Conservation (phyloP, 2,888 invertebrate genomes). For the Pycnomerus fuliginosus region DNA sequence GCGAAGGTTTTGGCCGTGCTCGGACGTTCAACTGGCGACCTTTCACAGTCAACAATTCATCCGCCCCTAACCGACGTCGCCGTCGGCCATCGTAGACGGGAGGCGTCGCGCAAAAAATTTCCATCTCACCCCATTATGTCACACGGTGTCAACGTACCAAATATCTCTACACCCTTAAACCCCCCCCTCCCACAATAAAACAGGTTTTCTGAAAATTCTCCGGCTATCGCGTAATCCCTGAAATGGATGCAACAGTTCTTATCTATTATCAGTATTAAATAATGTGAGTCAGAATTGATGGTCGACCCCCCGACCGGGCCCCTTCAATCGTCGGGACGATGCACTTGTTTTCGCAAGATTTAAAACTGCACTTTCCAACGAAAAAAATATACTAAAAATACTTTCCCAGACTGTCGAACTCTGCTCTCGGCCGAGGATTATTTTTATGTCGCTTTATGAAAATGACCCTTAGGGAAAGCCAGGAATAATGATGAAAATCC, state of each 20-base stretch:
- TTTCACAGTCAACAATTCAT: constrained; percentile 38
- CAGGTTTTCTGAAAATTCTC: constrained; percentile 3
- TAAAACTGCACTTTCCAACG: constrained; percentile 34
- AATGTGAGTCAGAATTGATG: constrained; percentile 27
- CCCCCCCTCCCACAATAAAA: too few species aligned
- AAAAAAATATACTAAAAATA: constrained; percentile 44
- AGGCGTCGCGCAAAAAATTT: constrained; percentile 32
- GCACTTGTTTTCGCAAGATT: constrained; percentile 48
- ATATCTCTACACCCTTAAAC: too few species aligned
- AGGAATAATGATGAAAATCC: too few species aligned
- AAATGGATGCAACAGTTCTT: constrained; percentile 24
- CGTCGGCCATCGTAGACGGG: constrained; percentile 24
- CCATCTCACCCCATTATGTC: constrained; percentile 30
- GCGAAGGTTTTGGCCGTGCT: constrained; percentile 45
- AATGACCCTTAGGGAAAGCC: too few species aligned
- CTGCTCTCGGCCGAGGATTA: constrained; percentile 1
- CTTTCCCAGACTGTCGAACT: constrained; percentile 24
- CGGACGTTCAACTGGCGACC: constrained; percentile 43
- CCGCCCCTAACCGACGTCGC: constrained; percentile 27
- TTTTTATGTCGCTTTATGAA: too few species aligned
- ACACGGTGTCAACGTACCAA: too few species aligned
- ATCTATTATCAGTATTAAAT: constrained; percentile 33
- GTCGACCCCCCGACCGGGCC: constrained; percentile 21
- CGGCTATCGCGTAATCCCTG: constrained; percentile 18
- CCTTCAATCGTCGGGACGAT: constrained; percentile 40